Conservation (phyloP, 2,797 vertebrate genomes). For the Champsocephalus esox region DNA sequence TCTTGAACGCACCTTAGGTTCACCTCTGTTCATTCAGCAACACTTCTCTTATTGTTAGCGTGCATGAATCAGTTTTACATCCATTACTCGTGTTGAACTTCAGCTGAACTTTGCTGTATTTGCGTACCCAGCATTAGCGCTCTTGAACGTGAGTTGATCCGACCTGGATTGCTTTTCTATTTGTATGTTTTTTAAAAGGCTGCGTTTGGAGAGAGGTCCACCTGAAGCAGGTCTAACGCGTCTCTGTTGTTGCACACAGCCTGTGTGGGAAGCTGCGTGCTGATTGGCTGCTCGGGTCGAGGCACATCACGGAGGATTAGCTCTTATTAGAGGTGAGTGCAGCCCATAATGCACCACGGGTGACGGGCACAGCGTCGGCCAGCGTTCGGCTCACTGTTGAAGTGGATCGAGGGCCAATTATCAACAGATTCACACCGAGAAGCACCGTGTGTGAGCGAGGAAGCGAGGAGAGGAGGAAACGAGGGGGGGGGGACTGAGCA, state of each 20-base stretch:
- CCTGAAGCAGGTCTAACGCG: constrained; percentile 15
- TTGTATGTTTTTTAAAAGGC: constrained; percentile 15
- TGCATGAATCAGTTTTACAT: not conserved
- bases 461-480: constrained; percentile 38
- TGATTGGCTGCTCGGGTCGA: constrained; percentile 25
- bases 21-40: not conserved
- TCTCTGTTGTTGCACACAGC: constrained; percentile 8
- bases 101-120: not conserved
- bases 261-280: constrained; percentile 34
- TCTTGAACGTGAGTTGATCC: not conserved
- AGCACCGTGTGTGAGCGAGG: constrained; percentile 30
- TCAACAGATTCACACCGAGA: constrained; percentile 44
- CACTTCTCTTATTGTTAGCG: not conserved
- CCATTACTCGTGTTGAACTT: not conserved
- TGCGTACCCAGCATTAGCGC: not conserved
- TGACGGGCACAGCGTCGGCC: constrained; percentile 49
- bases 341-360: constrained; percentile 71
- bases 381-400: constrained; percentile 53
- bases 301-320: constrained; percentile 65
- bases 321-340: constrained; percentile 66
- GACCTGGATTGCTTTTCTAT: not conserved
- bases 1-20: not conserved
- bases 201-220: not conserved
- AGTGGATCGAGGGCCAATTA: constrained; percentile 70
- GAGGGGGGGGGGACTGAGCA: constrained; percentile 41